Conservation (phyloP, 2,113 vertebrate species). For the Lagopus leucura region DNA sequence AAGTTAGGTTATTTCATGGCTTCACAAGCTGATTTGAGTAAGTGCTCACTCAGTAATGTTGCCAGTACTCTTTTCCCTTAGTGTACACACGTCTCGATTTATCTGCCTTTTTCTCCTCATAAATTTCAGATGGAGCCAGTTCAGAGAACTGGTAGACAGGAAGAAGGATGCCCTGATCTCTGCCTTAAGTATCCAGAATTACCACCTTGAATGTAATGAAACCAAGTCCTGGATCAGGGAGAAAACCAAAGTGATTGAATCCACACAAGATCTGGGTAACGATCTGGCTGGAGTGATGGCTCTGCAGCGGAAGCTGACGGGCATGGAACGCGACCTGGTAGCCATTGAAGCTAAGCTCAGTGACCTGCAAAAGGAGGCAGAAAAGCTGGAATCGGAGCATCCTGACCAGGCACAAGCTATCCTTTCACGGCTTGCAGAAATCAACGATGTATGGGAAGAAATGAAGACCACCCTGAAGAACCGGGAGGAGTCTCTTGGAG, state of each 20-base stretch:
- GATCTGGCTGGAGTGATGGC: slow-evolving; percentile 98
- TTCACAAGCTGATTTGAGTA: not conserved
- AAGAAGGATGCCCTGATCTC: slow-evolving; percentile 95
- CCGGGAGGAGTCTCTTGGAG: slow-evolving; percentile 94
- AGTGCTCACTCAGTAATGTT: not conserved
- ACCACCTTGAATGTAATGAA: slow-evolving; percentile 98
- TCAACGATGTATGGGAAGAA: slow-evolving; percentile 93
- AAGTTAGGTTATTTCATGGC: not conserved
- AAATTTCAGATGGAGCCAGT: slow-evolving; percentile 92
- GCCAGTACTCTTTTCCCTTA: not conserved
- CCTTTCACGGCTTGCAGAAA: slow-evolving; percentile 89
- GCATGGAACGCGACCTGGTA: slow-evolving; percentile 96
- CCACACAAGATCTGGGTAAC: slow-evolving; percentile 96
- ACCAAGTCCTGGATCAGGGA: slow-evolving; percentile 99
- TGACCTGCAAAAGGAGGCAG: slow-evolving; percentile 93
- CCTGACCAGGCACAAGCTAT: slow-evolving; percentile 95
- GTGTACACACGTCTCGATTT: not conserved
- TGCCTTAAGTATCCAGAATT: slow-evolving; percentile 97
- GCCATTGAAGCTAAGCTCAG: slow-evolving; percentile 96
- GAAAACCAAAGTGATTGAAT: slow-evolving; percentile 99
- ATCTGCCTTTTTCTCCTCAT: not conserved
- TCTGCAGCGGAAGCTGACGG: slow-evolving; percentile 96
- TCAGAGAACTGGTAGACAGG: slow-evolving; percentile 95
- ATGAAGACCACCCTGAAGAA: slow-evolving; percentile 96
- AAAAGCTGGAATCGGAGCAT: slow-evolving; percentile 89